Evolutionary conservation across 2,888 invertebrate species (phyloP).

Genomic region (Pemphredon lugubris): DNA sequence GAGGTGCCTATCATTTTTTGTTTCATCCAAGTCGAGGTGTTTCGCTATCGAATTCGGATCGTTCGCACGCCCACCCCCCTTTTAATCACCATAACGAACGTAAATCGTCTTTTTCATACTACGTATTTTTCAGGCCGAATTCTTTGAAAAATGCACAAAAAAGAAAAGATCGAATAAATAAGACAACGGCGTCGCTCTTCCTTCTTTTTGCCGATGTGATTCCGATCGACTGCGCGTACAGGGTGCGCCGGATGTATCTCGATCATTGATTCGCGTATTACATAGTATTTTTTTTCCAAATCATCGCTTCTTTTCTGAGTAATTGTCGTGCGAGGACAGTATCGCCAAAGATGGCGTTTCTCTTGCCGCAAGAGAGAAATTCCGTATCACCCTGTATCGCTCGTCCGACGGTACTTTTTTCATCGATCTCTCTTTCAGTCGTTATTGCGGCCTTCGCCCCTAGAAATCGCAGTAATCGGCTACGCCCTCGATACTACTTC

Average conservation of each 20-base stretch:
- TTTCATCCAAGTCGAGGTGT: conserved; percentile 42
- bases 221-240: conserved; percentile 22
- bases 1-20: conserved; percentile 75
- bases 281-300: not conserved
- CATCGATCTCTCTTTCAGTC: conserved; percentile 29
- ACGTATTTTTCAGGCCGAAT: conserved; percentile 1
- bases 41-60: conserved; percentile 39
- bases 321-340: not conserved
- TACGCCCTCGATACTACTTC: conserved; percentile 8
- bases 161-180: not conserved
- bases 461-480: not conserved
- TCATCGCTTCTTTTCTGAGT: not conserved
- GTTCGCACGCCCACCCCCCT: conserved; percentile 8
- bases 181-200: conserved; percentile 8
- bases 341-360: not conserved
- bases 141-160: not conserved
- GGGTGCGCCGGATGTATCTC: conserved; percentile 5
- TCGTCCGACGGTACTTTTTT: conserved; percentile 27
- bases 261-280: not conserved
- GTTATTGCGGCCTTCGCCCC: not conserved
- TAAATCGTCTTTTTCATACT: conserved; percentile 22
- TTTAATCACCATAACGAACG: conserved; percentile 15
- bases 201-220: conserved; percentile 15
- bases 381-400: conserved; percentile 18
- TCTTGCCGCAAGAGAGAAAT: not conserved